Conservation (phyloP, 2,797 vertebrate species). For the Myotis myotis region DNA sequence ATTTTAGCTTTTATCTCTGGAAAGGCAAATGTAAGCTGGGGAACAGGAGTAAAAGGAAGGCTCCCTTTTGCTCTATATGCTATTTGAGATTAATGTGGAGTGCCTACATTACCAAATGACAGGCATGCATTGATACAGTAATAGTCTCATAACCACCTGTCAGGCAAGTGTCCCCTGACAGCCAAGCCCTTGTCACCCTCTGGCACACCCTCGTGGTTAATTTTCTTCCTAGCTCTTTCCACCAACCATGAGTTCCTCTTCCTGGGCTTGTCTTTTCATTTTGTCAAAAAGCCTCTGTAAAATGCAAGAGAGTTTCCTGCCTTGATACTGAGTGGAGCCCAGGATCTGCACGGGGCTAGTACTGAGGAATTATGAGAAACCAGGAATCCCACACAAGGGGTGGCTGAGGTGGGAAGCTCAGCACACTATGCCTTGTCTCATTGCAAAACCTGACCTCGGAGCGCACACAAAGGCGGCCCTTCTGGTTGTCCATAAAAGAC, state of each 20-base stretch:
- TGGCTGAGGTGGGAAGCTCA: not conserved
- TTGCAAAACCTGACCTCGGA: not conserved
- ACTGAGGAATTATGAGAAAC: not conserved
- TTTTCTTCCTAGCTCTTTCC: not conserved
- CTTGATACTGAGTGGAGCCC: not conserved
- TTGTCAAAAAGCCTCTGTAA: not conserved
- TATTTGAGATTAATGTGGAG: not conserved
- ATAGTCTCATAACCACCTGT: not conserved
- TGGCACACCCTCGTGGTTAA: not conserved
- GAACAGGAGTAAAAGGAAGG: not conserved
- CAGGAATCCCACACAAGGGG: not conserved
- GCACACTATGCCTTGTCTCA: rapidly evolving
- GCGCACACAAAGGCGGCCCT: not conserved
- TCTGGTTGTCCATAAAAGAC: not conserved
- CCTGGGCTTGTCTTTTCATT: not conserved
- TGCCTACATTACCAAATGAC: not conserved
- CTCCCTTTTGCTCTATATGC: not conserved
- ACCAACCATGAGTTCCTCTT: not conserved
- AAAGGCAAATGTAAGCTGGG: not conserved
- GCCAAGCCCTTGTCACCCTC: too few relatives aligned
- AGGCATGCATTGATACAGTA: not conserved
- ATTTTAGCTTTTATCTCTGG: not conserved
- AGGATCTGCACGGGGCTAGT: too few relatives aligned
- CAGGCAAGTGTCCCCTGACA: not conserved
- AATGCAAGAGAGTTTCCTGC: rapidly evolving